Percentiles rank a stretch among this genome's conserved stretches.
phyloP scores from a whole-genome alignment of 2,797 vertebrate species.

The Coilia nasus region DNA sequence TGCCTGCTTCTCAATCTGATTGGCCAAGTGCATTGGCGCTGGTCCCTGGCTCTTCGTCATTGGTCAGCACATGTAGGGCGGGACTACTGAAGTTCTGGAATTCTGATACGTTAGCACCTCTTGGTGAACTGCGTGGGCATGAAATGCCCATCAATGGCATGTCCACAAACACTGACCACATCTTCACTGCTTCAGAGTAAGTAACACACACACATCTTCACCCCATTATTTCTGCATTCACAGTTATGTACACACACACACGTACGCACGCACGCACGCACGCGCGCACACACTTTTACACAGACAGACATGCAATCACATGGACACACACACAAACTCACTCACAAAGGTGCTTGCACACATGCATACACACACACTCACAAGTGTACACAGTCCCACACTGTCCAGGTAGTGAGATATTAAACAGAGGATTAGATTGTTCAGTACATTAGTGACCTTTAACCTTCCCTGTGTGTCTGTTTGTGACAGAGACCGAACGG shows the following conservation, averaged over 20 bases:
- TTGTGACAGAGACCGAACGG: conserved; percentile 87
- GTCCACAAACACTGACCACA: conserved; percentile 87
- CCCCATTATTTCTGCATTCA: no score
- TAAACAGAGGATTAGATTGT: neutral
- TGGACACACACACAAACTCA: conserved; percentile 25
- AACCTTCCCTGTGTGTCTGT: neutral
- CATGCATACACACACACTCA: neutral
- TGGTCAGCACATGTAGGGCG: conserved; percentile 90
- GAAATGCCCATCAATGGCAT: conserved; percentile 93
- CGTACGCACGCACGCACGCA: neutral
- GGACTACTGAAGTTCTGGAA: conserved; percentile 93
- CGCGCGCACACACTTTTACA: no score
- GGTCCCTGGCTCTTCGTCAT: conserved; percentile 78
- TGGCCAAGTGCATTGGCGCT: conserved; percentile 89
- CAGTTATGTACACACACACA: neutral
- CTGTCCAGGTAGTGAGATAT: neutral
- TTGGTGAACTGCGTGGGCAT: conserved; percentile 88
- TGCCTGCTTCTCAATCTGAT: conserved; percentile 85
- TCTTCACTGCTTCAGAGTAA: conserved; percentile 97
- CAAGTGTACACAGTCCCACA: neutral
- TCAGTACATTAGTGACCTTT: neutral
- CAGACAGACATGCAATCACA: neutral
- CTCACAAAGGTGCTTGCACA: neutral
- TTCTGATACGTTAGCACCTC: conserved; percentile 77
- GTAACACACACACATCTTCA: conserved; percentile 59